phyloP scores from a whole-genome alignment of 2,797 vertebrate genomes.

The Pseudomugil gertrudae region DNA sequence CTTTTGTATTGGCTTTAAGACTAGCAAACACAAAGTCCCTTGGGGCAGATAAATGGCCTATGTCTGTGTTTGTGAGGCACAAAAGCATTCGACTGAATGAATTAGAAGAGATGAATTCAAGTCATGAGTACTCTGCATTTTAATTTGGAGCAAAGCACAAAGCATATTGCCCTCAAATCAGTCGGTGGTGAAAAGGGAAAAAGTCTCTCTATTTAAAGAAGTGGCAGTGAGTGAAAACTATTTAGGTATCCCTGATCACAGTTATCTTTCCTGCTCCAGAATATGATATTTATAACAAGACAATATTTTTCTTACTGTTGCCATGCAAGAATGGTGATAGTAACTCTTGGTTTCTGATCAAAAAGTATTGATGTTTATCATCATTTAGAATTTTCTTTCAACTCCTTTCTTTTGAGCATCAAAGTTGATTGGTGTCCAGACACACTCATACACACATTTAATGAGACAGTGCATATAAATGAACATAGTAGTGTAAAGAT shows the following conservation, averaged over 20 bases:
- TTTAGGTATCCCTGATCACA: not conserved
- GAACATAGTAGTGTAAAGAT: too few relatives aligned
- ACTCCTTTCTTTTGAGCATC: too few relatives aligned
- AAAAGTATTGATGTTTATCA: too few relatives aligned
- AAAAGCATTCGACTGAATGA: conserved; percentile 33
- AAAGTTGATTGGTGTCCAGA: too few relatives aligned
- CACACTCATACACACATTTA: too few relatives aligned
- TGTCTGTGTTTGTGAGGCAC: conserved; percentile 42
- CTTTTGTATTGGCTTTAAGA: conserved; percentile 44
- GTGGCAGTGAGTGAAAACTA: conserved; percentile 9
- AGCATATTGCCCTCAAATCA: conserved; percentile 30
- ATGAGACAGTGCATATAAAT: too few relatives aligned
- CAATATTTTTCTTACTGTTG: too few relatives aligned
- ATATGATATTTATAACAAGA: not conserved
- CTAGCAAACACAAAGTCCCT: conserved; percentile 30
- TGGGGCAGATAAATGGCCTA: conserved; percentile 41
- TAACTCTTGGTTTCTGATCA: too few relatives aligned
- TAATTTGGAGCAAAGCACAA: conserved; percentile 14
- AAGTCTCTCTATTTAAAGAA: conserved; percentile 30
- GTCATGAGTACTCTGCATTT: conserved; percentile 11
- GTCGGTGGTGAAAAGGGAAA: conserved; percentile 16
- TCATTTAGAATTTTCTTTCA: too few relatives aligned
- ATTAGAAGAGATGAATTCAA: conserved; percentile 17
- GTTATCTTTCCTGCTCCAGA: conserved; percentile 9
- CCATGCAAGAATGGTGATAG: too few relatives aligned